A percentile compares a stretch with the other conserved stretches of the same genome.
Evolutionary conservation across 2,888 invertebrate genomes (phyloP).

Genomic region (Hoplodrina blanda): DNA sequence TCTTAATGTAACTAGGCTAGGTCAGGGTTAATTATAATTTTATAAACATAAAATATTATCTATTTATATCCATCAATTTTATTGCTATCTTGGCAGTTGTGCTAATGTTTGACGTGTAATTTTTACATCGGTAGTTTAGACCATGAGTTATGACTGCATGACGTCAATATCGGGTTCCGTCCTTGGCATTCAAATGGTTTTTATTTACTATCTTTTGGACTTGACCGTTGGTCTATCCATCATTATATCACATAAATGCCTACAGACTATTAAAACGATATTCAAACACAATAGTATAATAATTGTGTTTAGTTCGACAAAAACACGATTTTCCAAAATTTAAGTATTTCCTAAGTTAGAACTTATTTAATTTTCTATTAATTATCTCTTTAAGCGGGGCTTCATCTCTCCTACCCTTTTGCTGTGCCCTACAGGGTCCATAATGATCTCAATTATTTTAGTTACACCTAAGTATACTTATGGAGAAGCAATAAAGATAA

Average conservation of each 20-base stretch:
- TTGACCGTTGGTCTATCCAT: background rate
- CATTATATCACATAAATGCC: background rate
- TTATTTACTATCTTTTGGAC: conserved; percentile 24
- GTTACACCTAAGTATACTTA: too few relatives aligned
- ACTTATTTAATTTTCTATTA: too few relatives aligned
- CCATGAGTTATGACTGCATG: conserved; percentile 47
- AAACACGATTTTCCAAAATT: too few relatives aligned
- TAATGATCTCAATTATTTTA: too few relatives aligned
- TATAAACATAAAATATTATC: background rate
- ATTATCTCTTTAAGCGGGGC: too few relatives aligned
- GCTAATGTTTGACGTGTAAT: conserved; percentile 45
- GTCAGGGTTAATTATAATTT: conserved; percentile 18
- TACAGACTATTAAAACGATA: background rate
- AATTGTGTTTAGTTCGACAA: too few relatives aligned
- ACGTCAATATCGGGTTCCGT: conserved; percentile 40
- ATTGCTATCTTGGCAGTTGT: conserved; percentile 48
- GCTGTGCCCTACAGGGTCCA: too few relatives aligned
- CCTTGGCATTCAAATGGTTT: conserved; percentile 42
- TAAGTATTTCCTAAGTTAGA: too few relatives aligned
- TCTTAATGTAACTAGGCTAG: conserved; percentile 5
- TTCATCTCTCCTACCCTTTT: too few relatives aligned
- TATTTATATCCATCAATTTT: conserved; percentile 17
- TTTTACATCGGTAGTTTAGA: conserved; percentile 45
- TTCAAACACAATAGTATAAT: too few relatives aligned
- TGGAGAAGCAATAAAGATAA: too few relatives aligned